Base-by-base conservation (phyloP, 2,113 vertebrate genomes). In the Egretta garzetta region DNA sequence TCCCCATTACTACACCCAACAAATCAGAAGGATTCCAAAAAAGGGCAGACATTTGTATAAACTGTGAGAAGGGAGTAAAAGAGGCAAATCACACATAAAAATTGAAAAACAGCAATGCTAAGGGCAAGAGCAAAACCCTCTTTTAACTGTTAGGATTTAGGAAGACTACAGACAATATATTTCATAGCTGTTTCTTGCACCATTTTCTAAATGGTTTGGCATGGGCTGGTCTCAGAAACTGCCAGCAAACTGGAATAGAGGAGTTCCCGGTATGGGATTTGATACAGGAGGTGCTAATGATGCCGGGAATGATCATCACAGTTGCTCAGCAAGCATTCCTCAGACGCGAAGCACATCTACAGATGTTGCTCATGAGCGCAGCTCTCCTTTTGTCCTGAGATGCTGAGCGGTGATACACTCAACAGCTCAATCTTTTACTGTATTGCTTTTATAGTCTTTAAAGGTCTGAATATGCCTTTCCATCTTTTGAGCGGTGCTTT, bases 361-460 rank as follows among this genome's bases (percentile, higher is more conserved):
- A 6, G 66, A 53, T 9, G 45, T 74, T 58, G 71, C 66, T 24
- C 30, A 35, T 39, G 64, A 95, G 35, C 1, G 0, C 52, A 60
- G 26, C 3, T 82, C 41, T 84, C 26, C 77, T 41, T 64, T 41
- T 27, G 49, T n/a, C 76, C 86, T 23, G 50, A 84, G 55, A 70
- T n/a, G 56, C 1, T 70, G 32, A 70, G 70, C 39, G 64, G 26
- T 18, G 68, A 68, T 43, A 63, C 58, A 59, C 28, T 73, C 83
- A 80, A 33, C 49, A 91, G 37, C 43, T 88, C 53, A 21, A 15
- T 62, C 71, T 39, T 50, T 45, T 21, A 56, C 73, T 88, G 55
- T 43, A 62, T 56, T 94, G 89, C 63, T 95, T 90, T 96, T 66
- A 94, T 79, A 67, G 76, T 92, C 84, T 86, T 96, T 93, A 96